Evolutionary conservation across 2,888 invertebrate species (phyloP).

Genomic region (Ptilodon capucinus): DNA sequence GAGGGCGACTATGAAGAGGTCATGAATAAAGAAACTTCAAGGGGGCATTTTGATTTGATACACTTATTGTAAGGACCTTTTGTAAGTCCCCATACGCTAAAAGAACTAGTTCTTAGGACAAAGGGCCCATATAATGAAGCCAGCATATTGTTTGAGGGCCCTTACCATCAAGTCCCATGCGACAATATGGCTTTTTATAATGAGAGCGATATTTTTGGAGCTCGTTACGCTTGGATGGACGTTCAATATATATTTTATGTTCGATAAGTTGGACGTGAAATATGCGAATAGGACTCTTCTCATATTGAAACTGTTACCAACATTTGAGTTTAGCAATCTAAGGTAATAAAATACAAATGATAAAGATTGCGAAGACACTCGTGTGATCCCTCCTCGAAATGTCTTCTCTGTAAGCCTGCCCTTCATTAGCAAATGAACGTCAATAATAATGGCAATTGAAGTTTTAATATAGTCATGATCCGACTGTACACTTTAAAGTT

Average conservation of each 20-base stretch:
- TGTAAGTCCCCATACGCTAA: conserved; percentile 59
- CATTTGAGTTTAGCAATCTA: too few species aligned
- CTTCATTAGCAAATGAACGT: too few species aligned
- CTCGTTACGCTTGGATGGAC: conserved; percentile 41
- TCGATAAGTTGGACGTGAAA: not conserved
- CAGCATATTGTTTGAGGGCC: conserved; percentile 77
- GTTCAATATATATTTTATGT: conserved; percentile 13
- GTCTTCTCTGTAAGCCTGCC: too few species aligned
- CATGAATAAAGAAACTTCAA: conserved; percentile 68
- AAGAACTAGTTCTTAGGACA: conserved; percentile 81
- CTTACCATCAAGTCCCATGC: conserved; percentile 64
- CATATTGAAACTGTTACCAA: too few species aligned
- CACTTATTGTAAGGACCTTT: conserved; percentile 64
- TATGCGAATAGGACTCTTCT: too few species aligned
- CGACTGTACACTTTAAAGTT: too few species aligned
- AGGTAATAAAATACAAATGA: too few species aligned
- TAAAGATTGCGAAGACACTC: too few species aligned
- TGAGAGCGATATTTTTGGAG: conserved; percentile 49
- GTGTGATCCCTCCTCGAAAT: too few species aligned
- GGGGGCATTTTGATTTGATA: conserved; percentile 78
- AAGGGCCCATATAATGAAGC: conserved; percentile 80
- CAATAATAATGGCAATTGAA: not conserved
- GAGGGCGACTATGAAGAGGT: conserved; percentile 59
- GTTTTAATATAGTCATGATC: not conserved
- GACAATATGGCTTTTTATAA: conserved; percentile 74